A percentile compares a stretch with the other conserved stretches of the same genome.
These are phyloP conservation scores for Zele albiditarsus DNA, from an alignment of 2,888 invertebrate species.

Conservation along the genomic window DNA sequence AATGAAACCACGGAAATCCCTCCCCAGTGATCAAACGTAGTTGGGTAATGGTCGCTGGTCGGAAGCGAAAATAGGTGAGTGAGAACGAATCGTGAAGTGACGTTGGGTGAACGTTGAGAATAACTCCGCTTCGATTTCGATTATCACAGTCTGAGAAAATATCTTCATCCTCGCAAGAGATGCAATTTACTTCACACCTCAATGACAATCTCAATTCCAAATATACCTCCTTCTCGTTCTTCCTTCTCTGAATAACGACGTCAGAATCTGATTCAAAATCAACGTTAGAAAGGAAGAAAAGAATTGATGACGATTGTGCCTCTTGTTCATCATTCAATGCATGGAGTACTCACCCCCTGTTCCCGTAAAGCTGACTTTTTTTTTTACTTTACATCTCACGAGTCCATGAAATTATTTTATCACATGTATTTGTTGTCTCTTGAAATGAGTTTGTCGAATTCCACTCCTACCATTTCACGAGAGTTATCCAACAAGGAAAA, in stretches of 20 bases:
- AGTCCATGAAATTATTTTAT: conserved; percentile 44
- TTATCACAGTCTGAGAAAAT: conserved; percentile 28
- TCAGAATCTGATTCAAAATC: conserved; percentile 67
- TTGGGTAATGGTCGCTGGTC: background rate
- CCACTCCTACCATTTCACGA: conserved; percentile 64
- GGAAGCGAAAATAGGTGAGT: background rate
- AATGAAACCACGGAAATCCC: conserved; percentile 31
- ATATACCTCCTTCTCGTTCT: conserved; percentile 29
- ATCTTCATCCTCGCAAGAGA: conserved; percentile 40
- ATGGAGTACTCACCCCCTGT: conserved; percentile 72
- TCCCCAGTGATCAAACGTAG: conserved; percentile 15
- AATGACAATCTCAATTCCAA: conserved; percentile 59
- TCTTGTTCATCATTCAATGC: conserved; percentile 71
- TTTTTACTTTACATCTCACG: conserved; percentile 38
- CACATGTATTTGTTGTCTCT: conserved; percentile 65
- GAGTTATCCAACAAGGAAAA: background rate
- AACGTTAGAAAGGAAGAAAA: conserved; percentile 47
- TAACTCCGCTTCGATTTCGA: conserved; percentile 26
- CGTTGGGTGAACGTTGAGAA: conserved; percentile 24
- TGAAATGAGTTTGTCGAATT: conserved; percentile 67
- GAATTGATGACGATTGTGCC: conserved; percentile 46
- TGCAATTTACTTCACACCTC: conserved; percentile 60
- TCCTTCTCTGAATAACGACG: conserved; percentile 33
- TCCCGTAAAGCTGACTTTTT: conserved; percentile 66
- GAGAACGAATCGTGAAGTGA: background rate